phyloP scores from a whole-genome alignment of 1,140 invertebrate genomes.

The Aphis gossypii region DNA sequence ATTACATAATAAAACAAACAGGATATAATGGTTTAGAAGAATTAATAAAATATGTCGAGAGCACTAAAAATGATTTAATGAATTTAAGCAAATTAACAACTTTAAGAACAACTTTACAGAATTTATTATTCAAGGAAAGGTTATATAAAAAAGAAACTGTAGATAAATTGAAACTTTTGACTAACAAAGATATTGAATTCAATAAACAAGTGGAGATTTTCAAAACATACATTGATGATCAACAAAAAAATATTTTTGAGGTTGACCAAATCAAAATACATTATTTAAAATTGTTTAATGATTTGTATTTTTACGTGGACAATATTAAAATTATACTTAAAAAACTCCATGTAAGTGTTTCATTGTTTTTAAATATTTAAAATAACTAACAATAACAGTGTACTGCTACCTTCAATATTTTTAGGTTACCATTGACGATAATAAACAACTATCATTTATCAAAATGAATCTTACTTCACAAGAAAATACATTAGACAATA shows the following conservation, averaged over 20 bases:
- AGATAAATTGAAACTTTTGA: background rate
- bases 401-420: background rate
- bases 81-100: background rate
- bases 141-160: background rate
- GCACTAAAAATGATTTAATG: background rate
- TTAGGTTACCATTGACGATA: slow-evolving; percentile 18
- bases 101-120: background rate
- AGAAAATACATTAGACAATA: background rate
- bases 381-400: background rate
- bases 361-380: background rate
- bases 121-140: background rate
- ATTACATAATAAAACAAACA: background rate
- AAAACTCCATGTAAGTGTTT: background rate
- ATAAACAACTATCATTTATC: background rate
- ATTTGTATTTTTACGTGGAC: background rate
- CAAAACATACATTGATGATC: background rate
- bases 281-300: background rate
- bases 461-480: background rate
- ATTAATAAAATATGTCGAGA: background rate
- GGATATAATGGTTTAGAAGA: background rate
- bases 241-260: background rate
- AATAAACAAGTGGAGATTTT: background rate
- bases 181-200: background rate
- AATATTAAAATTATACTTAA: background rate
- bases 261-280: background rate